A percentile compares a stretch with the other conserved stretches of the same genome.
Evolutionary conservation across 2,113 vertebrate genomes (phyloP).

Genomic region (Bagarius yarrelli): DNA sequence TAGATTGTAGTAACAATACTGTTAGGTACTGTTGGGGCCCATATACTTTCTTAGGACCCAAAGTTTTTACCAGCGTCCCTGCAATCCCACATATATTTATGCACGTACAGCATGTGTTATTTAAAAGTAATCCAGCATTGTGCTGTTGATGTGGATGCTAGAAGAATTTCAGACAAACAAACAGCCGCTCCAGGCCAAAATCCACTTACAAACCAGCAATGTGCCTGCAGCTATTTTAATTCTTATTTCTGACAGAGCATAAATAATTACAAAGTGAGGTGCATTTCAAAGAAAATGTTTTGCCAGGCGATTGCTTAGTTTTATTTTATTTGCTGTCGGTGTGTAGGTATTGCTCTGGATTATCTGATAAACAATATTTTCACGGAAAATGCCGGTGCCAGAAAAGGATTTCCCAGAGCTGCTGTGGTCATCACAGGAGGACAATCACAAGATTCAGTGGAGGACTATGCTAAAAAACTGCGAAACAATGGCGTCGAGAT

Average conservation of each 20-base stretch:
- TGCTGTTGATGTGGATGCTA: conserved; percentile 27
- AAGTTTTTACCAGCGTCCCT: too few relatives aligned
- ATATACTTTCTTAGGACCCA: too few relatives aligned
- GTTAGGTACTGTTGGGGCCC: too few relatives aligned
- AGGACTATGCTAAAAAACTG: conserved; percentile 80
- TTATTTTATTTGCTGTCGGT: conserved; percentile 25
- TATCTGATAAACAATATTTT: conserved; percentile 81
- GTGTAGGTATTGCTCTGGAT: conserved; percentile 84
- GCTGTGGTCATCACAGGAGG: conserved; percentile 90
- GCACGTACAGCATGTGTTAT: not conserved
- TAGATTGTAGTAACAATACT: too few relatives aligned
- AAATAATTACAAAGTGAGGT: not conserved
- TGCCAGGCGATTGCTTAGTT: not conserved
- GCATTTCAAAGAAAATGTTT: not conserved
- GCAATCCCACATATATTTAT: not conserved
- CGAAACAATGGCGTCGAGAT: conserved; percentile 86
- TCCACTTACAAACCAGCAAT: conserved; percentile 2
- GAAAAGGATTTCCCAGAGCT: conserved; percentile 86
- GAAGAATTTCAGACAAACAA: conserved; percentile 33
- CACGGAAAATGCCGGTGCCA: conserved; percentile 80
- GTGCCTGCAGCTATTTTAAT: not conserved
- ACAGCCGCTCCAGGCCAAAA: conserved; percentile 21
- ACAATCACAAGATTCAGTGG: conserved; percentile 85
- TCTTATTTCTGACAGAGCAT: conserved; percentile 1
- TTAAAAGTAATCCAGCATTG: conserved; percentile 23